Base-by-base conservation (phyloP, 1,140 invertebrate species). In the Pemphigus obesinymphae region DNA sequence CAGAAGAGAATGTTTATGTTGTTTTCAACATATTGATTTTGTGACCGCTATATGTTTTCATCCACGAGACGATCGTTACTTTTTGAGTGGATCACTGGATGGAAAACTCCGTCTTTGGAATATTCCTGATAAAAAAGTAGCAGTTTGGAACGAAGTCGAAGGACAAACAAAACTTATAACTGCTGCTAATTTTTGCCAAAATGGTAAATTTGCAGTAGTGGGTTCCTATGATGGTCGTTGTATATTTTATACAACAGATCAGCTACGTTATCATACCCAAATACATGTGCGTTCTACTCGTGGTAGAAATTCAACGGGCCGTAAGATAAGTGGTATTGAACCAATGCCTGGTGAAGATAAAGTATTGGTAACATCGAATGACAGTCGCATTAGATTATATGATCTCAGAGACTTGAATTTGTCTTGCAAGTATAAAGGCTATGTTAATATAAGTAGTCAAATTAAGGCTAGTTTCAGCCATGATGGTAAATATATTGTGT, bases 21-120 rank as follows among this genome's bases (percentile, higher is more conserved):
- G 96, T 87, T 99, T 99, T 87, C 97, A 99, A 87, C 97, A 99
- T 86, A 97, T 99, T 84, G 97, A 99, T 88, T 99, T 99, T 88
- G 97, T 99, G 26, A 99, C 97, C 0, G 96, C 97, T 1, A 98
- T 99, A 85, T 97, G 96, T 48, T 99, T 99, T 87, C 97, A 99
- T 89, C 97, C 98, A 0, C 91, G 94, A 82, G 96, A 98, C 87
- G 96, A 98, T 88, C 88, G 96, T 23, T 98, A 97, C 88, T 99
- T 99, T 87, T 88, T 99, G 3, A 97, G 95, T 84, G 97, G 97
- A 20, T 97, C 96, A 23, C 88, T 99, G 13, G 97, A 99, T 88
- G 96, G 97, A 20, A 98, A 99, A 88, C 89, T 99, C n/a, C 89
- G 97, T 10, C 87, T 99, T 0, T 99, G 98, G 98, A 98, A 99